Evolutionary conservation across 2,888 invertebrate genomes (phyloP), one percentile per base, ranked within the genome.

Genomic region (Prosapia bicincta): DNA sequence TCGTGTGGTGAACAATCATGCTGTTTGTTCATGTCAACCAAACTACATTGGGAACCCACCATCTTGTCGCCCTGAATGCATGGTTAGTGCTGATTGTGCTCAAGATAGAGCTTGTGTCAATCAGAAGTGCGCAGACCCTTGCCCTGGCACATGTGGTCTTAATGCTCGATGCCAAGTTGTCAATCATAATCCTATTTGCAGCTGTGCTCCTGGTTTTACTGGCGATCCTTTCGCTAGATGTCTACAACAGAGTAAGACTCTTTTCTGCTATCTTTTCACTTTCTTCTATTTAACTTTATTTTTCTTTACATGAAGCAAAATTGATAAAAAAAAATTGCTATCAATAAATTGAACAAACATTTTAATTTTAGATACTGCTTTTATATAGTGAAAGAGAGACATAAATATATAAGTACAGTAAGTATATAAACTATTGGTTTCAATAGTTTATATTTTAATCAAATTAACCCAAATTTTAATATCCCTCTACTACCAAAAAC

Each of bases 151-250:
- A 76, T 94, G 94, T 82, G 94, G 94, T 72, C 86, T 89, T 74
- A 91, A 93, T 83, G 93, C 94, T 54, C 87, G 90, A 81, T 95
- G 95, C 83, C 91, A 90, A 86, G 93, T 93, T 71, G 89, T 92
- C 69, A 91, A 92, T 82, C 94, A 95, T 83, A 93, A 91, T 83
- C 94, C 90, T 0, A 88, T 90, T 66, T 91, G 91, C 81, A 88
- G 88, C 79, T 91, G 91, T 82, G 88, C 89, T 23, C 84, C 86
- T 1, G 86, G 87, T 10, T 88, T 84, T 75, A 85, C 85, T 26
- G 91, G 90, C 2, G 88, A 90, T 86, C 89, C 90, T 23, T 89
- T 89, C 80, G 84, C 86, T 0, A 85, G 87, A 78, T 90, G 90
- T 78, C 80, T 84, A 65, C 84, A 85, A 83, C 85, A 80, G 78